phyloP scores from a whole-genome alignment of 2,888 invertebrate species.

The Brenthis ino region DNA sequence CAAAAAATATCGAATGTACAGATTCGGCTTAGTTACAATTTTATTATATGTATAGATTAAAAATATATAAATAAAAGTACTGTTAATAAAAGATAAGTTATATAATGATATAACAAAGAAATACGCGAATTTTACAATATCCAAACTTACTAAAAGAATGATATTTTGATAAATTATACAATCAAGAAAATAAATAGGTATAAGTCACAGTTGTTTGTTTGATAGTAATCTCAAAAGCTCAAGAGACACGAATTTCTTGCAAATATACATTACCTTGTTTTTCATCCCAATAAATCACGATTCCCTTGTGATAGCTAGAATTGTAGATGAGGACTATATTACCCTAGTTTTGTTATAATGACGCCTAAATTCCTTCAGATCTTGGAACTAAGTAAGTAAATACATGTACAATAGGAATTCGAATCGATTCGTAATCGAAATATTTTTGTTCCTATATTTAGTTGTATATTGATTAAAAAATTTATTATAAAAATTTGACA shows the following conservation, averaged over 20 bases:
- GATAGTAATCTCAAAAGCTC: constrained; percentile 22
- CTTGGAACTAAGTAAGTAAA: not conserved
- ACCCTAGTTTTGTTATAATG: constrained; percentile 29
- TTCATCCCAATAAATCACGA: constrained; percentile 31
- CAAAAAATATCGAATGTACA: too few species aligned
- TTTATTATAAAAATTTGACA: too few species aligned
- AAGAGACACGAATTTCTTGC: constrained; percentile 22
- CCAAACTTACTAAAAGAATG: too few species aligned
- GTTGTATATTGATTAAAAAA: too few species aligned
- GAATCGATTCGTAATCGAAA: not conserved
- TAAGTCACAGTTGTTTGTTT: constrained; percentile 1
- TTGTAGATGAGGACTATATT: constrained; percentile 32
- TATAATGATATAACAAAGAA: too few species aligned
- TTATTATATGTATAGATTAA: too few species aligned
- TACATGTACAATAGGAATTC: not conserved
- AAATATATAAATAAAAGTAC: too few species aligned
- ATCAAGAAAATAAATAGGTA: not conserved
- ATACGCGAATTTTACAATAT: too few species aligned
- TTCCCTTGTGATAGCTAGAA: constrained; percentile 33
- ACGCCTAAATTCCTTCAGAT: constrained; percentile 7
- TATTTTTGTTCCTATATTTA: not conserved
- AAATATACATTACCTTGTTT: constrained; percentile 34
- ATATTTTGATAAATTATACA: not conserved
- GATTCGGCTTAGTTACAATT: too few species aligned
- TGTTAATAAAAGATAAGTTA: too few species aligned